Conservation (phyloP, 2,797 vertebrate species). For the Xenops minutus region DNA sequence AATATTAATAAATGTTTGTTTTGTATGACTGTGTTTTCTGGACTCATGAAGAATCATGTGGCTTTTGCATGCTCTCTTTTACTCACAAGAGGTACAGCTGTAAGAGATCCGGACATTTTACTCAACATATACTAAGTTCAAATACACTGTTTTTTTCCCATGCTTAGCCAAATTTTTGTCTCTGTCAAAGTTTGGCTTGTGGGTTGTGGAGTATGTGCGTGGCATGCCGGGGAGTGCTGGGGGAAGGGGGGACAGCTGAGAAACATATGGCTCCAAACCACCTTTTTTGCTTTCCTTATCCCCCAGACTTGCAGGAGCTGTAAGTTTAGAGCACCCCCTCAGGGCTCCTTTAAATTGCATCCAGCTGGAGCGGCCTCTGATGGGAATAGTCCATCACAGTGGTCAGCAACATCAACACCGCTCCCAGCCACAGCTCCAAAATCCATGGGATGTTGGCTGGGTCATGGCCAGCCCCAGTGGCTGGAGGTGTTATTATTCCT, state of each 20-base stretch:
- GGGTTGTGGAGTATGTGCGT: background rate
- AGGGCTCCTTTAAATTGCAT: constrained; percentile 17
- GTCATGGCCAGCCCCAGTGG: background rate
- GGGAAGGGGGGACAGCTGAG: background rate
- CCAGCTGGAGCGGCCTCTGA: constrained; percentile 26
- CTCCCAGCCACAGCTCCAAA: background rate
- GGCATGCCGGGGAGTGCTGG: background rate
- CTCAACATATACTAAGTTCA: background rate
- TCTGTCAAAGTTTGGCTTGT: background rate
- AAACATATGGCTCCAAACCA: background rate
- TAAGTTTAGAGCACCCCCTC: background rate
- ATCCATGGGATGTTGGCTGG: background rate
- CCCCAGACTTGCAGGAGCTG: background rate
- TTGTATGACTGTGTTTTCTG: background rate
- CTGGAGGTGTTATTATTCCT: background rate
- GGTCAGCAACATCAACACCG: background rate
- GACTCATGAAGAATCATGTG: background rate
- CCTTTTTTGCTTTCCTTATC: background rate
- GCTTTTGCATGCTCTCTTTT: background rate
- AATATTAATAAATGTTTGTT: background rate
- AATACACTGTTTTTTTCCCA: background rate
- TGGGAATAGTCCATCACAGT: constrained; percentile 2
- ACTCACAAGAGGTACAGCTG: background rate
- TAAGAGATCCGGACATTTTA: background rate
- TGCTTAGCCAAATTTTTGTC: background rate